A percentile compares a stretch with the other conserved stretches of the same genome.
Evolutionary conservation across 2,888 invertebrate genomes (phyloP).

Genomic region (Tetragonula carbonaria): DNA sequence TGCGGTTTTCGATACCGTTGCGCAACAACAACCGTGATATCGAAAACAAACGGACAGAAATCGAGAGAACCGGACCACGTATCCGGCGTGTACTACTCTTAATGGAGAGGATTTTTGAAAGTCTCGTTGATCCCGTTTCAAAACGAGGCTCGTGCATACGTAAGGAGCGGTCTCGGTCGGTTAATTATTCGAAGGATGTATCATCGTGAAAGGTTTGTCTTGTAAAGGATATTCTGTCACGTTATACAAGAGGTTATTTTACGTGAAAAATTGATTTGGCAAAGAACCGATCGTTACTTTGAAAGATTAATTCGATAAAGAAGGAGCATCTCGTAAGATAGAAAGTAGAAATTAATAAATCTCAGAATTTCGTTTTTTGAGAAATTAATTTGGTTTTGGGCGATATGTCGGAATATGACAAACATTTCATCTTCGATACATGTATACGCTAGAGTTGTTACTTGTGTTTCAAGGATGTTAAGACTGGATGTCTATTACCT

Average conservation of each 20-base stretch:
- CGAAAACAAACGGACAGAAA: conserved; percentile 18
- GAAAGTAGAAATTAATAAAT: too few relatives aligned
- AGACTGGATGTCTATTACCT: too few relatives aligned
- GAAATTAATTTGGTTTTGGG: too few relatives aligned
- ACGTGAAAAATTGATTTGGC: not conserved
- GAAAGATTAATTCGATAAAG: too few relatives aligned
- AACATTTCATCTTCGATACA: not conserved
- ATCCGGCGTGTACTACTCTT: not conserved
- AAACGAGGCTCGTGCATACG: too few relatives aligned
- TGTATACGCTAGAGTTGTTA: too few relatives aligned
- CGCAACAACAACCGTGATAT: conserved; percentile 13
- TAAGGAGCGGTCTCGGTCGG: not conserved
- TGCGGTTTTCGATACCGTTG: conserved; percentile 30
- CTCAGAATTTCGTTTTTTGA: too few relatives aligned
- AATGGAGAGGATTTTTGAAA: not conserved
- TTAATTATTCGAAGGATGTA: not conserved
- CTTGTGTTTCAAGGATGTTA: too few relatives aligned
- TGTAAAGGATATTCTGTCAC: not conserved
- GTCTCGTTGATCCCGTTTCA: not conserved
- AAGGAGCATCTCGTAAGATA: too few relatives aligned
- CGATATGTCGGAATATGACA: not conserved
- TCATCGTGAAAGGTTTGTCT: not conserved
- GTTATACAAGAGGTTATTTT: too few relatives aligned
- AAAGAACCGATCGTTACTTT: not conserved
- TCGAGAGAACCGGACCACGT: not conserved